A percentile compares a stretch with the other conserved stretches of the same genome.
Evolutionary conservation across 2,888 invertebrate species (phyloP).

Genomic region (Tachina lurida): DNA sequence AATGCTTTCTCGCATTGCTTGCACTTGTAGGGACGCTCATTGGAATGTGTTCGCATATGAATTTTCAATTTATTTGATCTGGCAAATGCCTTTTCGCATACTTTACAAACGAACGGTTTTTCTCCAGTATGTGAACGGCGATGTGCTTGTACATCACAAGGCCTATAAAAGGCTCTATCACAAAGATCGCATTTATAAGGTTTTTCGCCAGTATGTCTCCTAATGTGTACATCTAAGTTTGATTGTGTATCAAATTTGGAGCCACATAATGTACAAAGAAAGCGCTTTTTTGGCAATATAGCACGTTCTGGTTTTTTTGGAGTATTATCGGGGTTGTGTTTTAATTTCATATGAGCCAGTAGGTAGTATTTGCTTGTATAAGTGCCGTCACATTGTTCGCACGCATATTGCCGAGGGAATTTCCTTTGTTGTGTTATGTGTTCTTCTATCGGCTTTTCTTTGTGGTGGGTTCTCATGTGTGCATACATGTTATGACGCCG

Average conservation of each 20-base stretch:
- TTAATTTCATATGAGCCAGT: conserved; percentile 77
- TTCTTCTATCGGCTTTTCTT: conserved; percentile 64
- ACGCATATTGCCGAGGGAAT: conserved; percentile 79
- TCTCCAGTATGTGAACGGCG: conserved; percentile 86
- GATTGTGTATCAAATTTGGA: conserved; percentile 86
- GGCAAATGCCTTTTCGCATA: conserved; percentile 84
- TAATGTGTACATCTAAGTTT: conserved; percentile 85
- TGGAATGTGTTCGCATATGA: conserved; percentile 85
- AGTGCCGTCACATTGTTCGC: conserved; percentile 77
- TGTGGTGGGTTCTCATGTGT: conserved; percentile 83
- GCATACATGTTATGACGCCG: conserved; percentile 85
- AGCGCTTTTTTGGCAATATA: conserved; percentile 77
- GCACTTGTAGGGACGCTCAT: conserved; percentile 86
- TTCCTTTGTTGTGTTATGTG: conserved; percentile 75
- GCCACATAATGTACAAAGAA: conserved; percentile 85
- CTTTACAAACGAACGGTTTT: conserved; percentile 83
- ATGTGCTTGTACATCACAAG: conserved; percentile 86
- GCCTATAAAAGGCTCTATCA: conserved; percentile 86
- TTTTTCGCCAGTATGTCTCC: conserved; percentile 85
- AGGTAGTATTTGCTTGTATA: conserved; percentile 80
- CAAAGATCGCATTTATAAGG: conserved; percentile 87
- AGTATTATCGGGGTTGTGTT: conserved; percentile 70
- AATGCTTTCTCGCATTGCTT: conserved; percentile 84
- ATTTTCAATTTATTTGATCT: conserved; percentile 86
- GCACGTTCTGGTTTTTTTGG: conserved; percentile 48